These are phyloP conservation scores for Girardia tigrina DNA, from an alignment of 2,888 invertebrate species.

Conservation along the genomic window DNA sequence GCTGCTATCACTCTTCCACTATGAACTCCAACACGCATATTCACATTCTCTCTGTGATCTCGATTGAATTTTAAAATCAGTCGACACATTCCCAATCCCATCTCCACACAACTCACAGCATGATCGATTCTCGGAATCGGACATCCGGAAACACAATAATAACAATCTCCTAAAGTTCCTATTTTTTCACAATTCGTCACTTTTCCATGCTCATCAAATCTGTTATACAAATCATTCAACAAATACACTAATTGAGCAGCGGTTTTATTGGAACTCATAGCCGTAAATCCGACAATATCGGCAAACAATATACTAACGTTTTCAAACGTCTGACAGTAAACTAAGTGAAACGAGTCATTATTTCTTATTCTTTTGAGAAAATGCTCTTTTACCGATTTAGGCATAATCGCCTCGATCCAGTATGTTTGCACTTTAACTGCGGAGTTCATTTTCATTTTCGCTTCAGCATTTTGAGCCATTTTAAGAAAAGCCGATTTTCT, in stretches of 20 bases:
- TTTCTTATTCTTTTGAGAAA: not conserved
- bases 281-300: constrained; percentile 91
- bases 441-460: not conserved
- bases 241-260: constrained; percentile 71
- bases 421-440: not conserved
- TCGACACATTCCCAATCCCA: constrained; percentile 85
- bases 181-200: constrained; percentile 85
- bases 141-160: constrained; percentile 71
- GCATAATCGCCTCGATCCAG: constrained; percentile 30
- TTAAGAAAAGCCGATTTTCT: constrained; percentile 21
- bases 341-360: not conserved
- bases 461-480: constrained; percentile 28
- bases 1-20: constrained; percentile 57
- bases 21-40: constrained; percentile 83
- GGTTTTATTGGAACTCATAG: constrained; percentile 86
- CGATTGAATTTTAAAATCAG: constrained; percentile 64
- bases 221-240: constrained; percentile 34
- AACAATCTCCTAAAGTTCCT: constrained; percentile 83
- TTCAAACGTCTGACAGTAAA: constrained; percentile 55
- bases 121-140: constrained; percentile 79
- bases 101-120: constrained; percentile 83
- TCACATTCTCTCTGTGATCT: constrained; percentile 60
- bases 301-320: constrained; percentile 89
- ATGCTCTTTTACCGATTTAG: not conserved
- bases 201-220: constrained; percentile 75